Evolutionary conservation across 2,113 vertebrate genomes (phyloP).

Genomic region (Crotalus horridus): DNA sequence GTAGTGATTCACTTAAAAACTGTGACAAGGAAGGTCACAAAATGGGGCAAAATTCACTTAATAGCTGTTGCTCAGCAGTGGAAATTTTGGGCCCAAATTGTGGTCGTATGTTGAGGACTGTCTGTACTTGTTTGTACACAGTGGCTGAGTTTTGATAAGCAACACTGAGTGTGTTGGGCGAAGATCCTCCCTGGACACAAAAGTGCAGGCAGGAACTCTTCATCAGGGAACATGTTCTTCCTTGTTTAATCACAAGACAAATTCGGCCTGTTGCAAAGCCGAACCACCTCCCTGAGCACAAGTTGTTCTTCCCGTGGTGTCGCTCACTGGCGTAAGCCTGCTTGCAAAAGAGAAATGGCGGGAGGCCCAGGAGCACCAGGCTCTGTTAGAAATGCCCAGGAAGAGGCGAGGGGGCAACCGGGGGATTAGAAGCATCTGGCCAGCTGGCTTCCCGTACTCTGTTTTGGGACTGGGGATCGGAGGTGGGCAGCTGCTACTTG

Average conservation of each 20-base stretch:
- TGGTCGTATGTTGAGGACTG: no score
- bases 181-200: background rate
- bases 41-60: no score
- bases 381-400: background rate
- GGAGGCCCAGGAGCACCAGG: background rate
- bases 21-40: no score
- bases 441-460: background rate
- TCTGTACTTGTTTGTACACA: background rate
- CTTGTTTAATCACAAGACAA: background rate
- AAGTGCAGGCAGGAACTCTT: background rate
- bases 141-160: background rate
- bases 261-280: background rate
- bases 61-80: no score
- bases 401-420: background rate
- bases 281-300: background rate
- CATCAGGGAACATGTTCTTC: background rate
- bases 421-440: background rate
- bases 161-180: background rate
- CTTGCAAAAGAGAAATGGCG: background rate
- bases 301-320: background rate
- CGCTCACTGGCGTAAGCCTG: background rate
- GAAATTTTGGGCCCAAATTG: no score
- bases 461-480: background rate
- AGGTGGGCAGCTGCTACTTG: background rate
- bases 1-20: no score